These are phyloP conservation scores for Hemaris fuciformis DNA, from an alignment of 2,888 invertebrate species.

Conservation along the genomic window DNA sequence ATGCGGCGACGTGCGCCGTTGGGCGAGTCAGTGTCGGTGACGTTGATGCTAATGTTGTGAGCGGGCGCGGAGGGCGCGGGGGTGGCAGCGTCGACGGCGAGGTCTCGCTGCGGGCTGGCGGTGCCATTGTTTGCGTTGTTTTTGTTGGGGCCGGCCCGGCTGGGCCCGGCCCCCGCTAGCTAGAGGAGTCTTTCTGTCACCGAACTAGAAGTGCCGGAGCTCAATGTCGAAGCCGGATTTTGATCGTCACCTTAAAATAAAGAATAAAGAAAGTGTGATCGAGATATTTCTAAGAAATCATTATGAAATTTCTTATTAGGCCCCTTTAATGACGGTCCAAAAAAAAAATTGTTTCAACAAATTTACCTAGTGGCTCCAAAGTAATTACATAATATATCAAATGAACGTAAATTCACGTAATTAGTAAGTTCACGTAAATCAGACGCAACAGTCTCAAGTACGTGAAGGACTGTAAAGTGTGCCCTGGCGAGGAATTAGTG, in stretches of 20 bases:
- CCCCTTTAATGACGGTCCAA: too few relatives aligned
- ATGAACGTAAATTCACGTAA: too few relatives aligned
- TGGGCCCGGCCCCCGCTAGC: conserved; percentile 85
- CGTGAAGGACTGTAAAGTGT: too few relatives aligned
- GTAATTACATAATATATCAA: too few relatives aligned
- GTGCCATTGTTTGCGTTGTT: conserved; percentile 51
- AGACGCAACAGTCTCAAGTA: too few relatives aligned
- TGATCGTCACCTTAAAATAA: conserved; percentile 72
- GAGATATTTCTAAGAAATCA: too few relatives aligned
- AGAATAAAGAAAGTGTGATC: too few relatives aligned
- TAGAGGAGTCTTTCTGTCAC: conserved; percentile 89
- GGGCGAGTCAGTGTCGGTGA: conserved; percentile 71
- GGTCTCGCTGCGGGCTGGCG: conserved; percentile 30
- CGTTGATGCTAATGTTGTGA: conserved; percentile 70
- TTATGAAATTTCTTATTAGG: too few relatives aligned
- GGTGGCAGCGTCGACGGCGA: not conserved
- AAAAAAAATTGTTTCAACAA: too few relatives aligned
- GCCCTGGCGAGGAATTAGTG: too few relatives aligned
- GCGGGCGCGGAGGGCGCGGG: conserved; percentile 18
- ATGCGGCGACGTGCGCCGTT: conserved; percentile 63
- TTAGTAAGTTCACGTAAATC: too few relatives aligned
- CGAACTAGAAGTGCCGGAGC: conserved; percentile 86
- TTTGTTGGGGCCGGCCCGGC: conserved; percentile 78
- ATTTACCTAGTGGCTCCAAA: too few relatives aligned
- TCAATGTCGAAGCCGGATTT: conserved; percentile 81